phyloP scores from a whole-genome alignment of 2,113 vertebrate species.

The Phyllostomus hastatus region DNA sequence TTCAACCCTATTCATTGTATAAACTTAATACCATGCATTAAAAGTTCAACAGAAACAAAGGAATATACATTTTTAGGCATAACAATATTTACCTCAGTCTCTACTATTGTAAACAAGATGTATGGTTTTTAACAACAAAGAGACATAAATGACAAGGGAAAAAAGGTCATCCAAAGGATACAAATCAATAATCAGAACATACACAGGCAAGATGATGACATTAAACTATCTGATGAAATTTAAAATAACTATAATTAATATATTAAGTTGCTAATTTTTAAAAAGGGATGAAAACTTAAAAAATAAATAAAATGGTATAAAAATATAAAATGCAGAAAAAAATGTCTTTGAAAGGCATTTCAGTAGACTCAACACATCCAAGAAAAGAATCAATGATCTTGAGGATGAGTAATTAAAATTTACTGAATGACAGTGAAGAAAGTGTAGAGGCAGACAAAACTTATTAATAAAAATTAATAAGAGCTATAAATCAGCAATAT shows the following conservation, averaged over 20 bases:
- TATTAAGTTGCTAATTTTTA: not conserved
- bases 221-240: not conserved
- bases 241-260: not conserved
- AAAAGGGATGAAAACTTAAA: not conserved
- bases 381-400: not conserved
- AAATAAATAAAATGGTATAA: not conserved
- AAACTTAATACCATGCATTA: not conserved
- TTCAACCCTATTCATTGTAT: not conserved
- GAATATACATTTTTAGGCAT: not conserved
- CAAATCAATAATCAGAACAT: not conserved
- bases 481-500: not conserved
- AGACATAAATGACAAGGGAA: not conserved
- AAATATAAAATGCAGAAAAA: not conserved
- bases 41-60: not conserved
- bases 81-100: not conserved
- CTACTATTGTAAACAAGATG: not conserved
- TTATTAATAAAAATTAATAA: not conserved
- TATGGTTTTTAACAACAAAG: not conserved
- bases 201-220: not conserved
- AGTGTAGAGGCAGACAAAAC: not conserved
- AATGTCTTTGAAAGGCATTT: not conserved
- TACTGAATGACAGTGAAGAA: not conserved
- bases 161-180: not conserved
- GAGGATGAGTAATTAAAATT: not conserved
- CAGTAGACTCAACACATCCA: not conserved